These are phyloP conservation scores for Rhea americana DNA, from an alignment of 2,113 vertebrate species.

Conservation along the genomic window DNA sequence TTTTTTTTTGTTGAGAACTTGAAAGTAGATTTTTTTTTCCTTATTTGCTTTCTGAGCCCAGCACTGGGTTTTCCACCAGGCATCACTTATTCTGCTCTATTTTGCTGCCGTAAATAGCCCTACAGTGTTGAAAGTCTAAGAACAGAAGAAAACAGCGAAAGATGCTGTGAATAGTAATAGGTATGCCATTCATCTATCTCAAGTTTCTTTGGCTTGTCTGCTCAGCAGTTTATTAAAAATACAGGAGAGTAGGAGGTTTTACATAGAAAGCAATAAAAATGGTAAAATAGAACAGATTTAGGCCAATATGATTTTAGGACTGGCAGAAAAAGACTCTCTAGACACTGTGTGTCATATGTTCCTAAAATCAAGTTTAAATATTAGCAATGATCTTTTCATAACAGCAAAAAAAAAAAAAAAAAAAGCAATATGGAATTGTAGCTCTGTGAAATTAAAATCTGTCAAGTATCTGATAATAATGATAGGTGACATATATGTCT, in stretches of 20 bases:
- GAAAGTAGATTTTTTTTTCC: neutral
- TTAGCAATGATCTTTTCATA: neutral
- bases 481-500: neutral
- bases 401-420: neutral
- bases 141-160: neutral
- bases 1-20: too few species aligned
- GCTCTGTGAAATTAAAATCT: neutral
- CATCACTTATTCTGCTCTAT: neutral
- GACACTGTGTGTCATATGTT: neutral
- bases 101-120: neutral
- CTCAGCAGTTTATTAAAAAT: neutral
- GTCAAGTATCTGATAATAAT: neutral
- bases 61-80: neutral
- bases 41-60: neutral
- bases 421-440: neutral
- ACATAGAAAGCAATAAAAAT: neutral
- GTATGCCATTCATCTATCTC: neutral
- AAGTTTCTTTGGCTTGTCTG: neutral
- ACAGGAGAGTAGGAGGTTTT: neutral
- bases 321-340: neutral
- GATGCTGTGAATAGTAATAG: neutral
- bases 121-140: neutral
- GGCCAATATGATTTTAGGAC: neutral
- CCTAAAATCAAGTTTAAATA: neutral
- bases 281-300: neutral